Base-by-base conservation (phyloP, 2,888 invertebrate genomes). In the Callimorpha dominula region DNA sequence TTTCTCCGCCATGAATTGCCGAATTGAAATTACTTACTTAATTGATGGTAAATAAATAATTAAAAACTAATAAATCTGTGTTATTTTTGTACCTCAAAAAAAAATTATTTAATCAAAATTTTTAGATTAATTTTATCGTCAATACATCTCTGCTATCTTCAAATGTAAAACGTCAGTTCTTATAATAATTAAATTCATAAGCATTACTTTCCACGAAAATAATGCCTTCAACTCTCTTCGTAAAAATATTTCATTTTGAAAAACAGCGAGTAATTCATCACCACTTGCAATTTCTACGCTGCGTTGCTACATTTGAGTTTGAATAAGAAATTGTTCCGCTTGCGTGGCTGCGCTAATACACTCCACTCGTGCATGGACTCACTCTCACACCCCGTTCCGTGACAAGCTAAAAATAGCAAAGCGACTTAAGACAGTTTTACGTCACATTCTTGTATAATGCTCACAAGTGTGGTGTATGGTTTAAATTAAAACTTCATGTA, bases 241-340 rank as follows among this genome's bases (percentile, higher is more conserved):
- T 3, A 31, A 54, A 65, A 54, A 65, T 46, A 65, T 54, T 64
- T 57, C 63, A 52, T 70, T 63, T 5, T 31, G n/a, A 20, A 70
- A n/a, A 43, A 57, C 12, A 17, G 20, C 20, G 1, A 40, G 65
- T 57, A 57, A 65, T 65, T 70, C 43, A 54, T 70, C 46, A 62
- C 62, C 46, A 17, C 43, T n/a, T 54, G 65, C 40, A 57, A 60
- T 57, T 71, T 65, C 31, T 40, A 42, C 50, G 67, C 40, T 46
- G 11, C 14, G 70, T 65, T 57, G n/a, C 42, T 49, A 50, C 50
- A 62, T 42, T 52, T 72, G 52, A 40, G 62, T 52, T 62, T 72
- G 68, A 72, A 68, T 65, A 72, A 65, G 68, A 72, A 68, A 65
- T 68, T 68, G 20, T 72, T 72, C 65, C 68, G 62, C 64, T 52